Evolutionary conservation across 2,888 invertebrate genomes (phyloP).

Genomic region (Drosophila neotestacea): DNA sequence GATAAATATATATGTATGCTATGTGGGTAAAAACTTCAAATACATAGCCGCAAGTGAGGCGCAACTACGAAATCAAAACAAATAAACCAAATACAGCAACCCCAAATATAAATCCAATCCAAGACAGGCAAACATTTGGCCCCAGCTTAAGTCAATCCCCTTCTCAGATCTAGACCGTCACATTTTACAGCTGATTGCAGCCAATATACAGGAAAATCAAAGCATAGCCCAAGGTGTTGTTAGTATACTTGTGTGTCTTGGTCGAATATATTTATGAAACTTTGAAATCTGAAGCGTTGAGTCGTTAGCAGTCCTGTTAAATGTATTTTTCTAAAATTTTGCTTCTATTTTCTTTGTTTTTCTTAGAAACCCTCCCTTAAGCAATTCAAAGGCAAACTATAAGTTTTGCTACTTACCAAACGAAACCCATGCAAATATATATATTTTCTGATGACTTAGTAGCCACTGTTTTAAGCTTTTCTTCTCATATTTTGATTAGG

Average conservation of each 20-base stretch:
- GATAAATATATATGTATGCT: conserved; percentile 1
- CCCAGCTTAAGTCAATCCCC: conserved; percentile 66
- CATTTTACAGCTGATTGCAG: conserved; percentile 76
- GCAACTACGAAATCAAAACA: conserved; percentile 56
- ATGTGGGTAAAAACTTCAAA: conserved; percentile 58
- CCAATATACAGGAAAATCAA: conserved; percentile 69
- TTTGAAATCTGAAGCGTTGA: conserved; percentile 13
- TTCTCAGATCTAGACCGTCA: conserved; percentile 34
- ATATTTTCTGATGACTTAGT: not conserved
- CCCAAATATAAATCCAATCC: conserved; percentile 56
- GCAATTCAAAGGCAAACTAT: conserved; percentile 1
- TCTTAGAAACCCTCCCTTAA: not conserved
- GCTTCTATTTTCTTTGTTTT: conserved; percentile 5
- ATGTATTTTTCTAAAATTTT: conserved; percentile 17
- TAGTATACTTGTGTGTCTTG: not conserved
- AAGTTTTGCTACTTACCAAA: not conserved
- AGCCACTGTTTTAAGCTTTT: not conserved
- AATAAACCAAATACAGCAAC: conserved; percentile 37
- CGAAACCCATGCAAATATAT: conserved; percentile 11
- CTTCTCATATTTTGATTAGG: conserved; percentile 10
- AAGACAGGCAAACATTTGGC: conserved; percentile 65
- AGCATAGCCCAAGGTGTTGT: conserved; percentile 49
- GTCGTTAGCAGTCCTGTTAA: not conserved
- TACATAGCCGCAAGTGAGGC: conserved; percentile 71
- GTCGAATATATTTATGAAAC: conserved; percentile 6